These are phyloP conservation scores for Epinotia nisella DNA, from an alignment of 2,888 invertebrate species.

Conservation along the genomic window DNA sequence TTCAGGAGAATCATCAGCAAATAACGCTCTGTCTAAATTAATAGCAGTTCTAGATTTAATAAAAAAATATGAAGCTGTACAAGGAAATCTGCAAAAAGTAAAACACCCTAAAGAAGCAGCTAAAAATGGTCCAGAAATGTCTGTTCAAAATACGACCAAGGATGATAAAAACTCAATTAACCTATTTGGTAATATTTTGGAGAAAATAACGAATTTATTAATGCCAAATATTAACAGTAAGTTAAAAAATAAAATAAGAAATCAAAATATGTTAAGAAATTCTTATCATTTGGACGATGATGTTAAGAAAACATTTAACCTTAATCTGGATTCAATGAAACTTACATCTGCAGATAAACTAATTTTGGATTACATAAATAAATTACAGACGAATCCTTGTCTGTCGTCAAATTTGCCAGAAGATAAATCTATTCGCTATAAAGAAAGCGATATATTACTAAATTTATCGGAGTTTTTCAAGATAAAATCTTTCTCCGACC, in stretches of 20 bases:
- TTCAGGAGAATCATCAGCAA: constrained; percentile 46
- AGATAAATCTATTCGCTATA: constrained; percentile 49
- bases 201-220: constrained; percentile 70
- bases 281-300: constrained; percentile 55
- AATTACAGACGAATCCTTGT: constrained; percentile 67
- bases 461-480: constrained; percentile 75
- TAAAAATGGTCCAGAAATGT: not conserved
- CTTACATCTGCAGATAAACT: constrained; percentile 72
- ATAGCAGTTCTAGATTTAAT: constrained; percentile 66
- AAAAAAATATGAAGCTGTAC: constrained; percentile 66
- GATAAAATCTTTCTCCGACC: constrained; percentile 71
- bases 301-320: constrained; percentile 57
- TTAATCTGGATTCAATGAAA: constrained; percentile 57
- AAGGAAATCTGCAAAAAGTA: constrained; percentile 56
- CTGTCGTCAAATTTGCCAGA: constrained; percentile 52
- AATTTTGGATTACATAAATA: constrained; percentile 69
- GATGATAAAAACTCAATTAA: constrained; percentile 59
- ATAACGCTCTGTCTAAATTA: constrained; percentile 64
- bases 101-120: constrained; percentile 49
- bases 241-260: constrained; percentile 56
- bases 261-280: constrained; percentile 53
- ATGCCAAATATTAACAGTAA: constrained; percentile 64
- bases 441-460: constrained; percentile 68
- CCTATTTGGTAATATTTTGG: constrained; percentile 66
- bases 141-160: constrained; percentile 48